These are phyloP conservation scores for Apodemia hepburni DNA, from an alignment of 2,888 invertebrate genomes.

Conservation along the genomic window DNA sequence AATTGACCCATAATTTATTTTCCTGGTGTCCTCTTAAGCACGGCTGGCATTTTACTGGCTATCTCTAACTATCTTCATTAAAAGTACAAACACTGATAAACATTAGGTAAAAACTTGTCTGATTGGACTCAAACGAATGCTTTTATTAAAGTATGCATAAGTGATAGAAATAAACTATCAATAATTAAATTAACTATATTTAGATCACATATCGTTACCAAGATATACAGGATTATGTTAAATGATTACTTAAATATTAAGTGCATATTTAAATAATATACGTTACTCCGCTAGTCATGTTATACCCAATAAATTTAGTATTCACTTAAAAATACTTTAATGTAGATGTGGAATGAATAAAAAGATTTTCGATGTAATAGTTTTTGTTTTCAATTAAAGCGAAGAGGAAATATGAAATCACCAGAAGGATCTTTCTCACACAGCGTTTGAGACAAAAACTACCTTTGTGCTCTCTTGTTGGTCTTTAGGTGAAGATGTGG, in stretches of 20 bases:
- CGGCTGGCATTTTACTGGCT: neutral
- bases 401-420: constrained; percentile 75
- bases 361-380: constrained; percentile 38
- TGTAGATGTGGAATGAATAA: constrained; percentile 48
- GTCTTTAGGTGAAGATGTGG: constrained; percentile 65
- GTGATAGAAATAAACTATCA: constrained; percentile 8
- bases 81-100: neutral
- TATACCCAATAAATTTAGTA: constrained; percentile 79
- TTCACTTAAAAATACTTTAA: constrained; percentile 53
- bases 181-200: constrained; percentile 21
- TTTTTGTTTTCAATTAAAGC: constrained; percentile 66
- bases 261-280: constrained; percentile 30
- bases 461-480: constrained; percentile 58
- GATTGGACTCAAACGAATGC: constrained; percentile 10
- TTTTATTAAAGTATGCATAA: constrained; percentile 18
- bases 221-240: constrained; percentile 14
- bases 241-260: constrained; percentile 18
- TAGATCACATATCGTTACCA: constrained; percentile 30
- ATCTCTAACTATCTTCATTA: neutral
- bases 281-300: constrained; percentile 58
- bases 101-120: neutral
- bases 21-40: neutral
- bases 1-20: neutral
- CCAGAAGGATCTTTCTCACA: constrained; percentile 62
- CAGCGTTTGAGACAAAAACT: constrained; percentile 47